A percentile compares a stretch with the other conserved stretches of the same genome.
Evolutionary conservation across 2,797 vertebrate genomes (phyloP).

Genomic region (Sparus aurata): DNA sequence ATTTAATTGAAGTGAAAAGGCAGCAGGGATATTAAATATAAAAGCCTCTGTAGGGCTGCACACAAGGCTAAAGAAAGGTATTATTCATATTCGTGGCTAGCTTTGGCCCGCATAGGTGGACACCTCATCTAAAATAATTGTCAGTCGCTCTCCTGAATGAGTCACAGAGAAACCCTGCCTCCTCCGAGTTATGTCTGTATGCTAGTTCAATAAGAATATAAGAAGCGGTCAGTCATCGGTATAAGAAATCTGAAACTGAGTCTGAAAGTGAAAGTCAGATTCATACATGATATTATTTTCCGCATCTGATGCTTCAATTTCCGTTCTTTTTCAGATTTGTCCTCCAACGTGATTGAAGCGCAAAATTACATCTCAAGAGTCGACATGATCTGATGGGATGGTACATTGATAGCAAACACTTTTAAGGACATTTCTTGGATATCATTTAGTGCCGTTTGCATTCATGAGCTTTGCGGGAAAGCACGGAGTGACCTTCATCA

Average conservation of each 20-base stretch:
- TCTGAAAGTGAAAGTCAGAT: too few relatives aligned
- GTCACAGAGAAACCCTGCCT: too few relatives aligned
- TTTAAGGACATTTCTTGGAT: too few relatives aligned
- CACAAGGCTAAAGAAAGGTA: constrained; percentile 21
- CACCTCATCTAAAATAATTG: neutral
- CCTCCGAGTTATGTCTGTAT: too few relatives aligned
- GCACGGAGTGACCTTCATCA: too few relatives aligned
- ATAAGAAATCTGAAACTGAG: neutral
- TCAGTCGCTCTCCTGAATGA: neutral
- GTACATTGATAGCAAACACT: too few relatives aligned
- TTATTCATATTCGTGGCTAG: constrained; percentile 14
- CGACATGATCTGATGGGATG: too few relatives aligned
- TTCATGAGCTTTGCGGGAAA: too few relatives aligned
- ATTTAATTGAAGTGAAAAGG: constrained; percentile 56
- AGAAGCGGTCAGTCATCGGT: neutral
- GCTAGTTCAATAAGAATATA: neutral
- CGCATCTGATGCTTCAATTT: neutral
- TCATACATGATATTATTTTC: too few relatives aligned
- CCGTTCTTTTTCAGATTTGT: neutral
- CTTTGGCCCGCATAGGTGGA: constrained; percentile 19
- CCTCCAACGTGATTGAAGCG: neutral
- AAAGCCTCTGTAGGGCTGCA: constrained; percentile 27
- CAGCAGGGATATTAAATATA: constrained; percentile 58
- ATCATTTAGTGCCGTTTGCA: too few relatives aligned
- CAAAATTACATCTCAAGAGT: neutral